Evolutionary conservation across 2,888 invertebrate species (phyloP).

Genomic region (Tricholauxania praeusta): DNA sequence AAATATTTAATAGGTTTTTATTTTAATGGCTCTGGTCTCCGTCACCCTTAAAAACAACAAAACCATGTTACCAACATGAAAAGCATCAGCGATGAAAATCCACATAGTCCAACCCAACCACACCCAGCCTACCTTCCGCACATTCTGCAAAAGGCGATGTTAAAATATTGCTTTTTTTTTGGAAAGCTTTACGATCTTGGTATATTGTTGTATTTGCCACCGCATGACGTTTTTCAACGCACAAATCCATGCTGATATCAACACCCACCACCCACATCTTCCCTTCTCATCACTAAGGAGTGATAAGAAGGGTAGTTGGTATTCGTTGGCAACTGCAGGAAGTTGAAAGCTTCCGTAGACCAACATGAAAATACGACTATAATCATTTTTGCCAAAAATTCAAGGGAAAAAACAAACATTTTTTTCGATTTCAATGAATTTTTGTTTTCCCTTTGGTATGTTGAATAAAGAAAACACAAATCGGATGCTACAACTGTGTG

Average conservation of each 20-base stretch:
- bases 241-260: background rate
- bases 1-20: conserved; percentile 24
- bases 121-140: background rate
- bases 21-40: conserved; percentile 2
- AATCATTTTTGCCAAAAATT: too few relatives aligned
- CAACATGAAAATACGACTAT: background rate
- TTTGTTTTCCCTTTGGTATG: too few relatives aligned
- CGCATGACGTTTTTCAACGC: background rate
- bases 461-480: too few relatives aligned
- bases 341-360: background rate
- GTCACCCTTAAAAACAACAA: background rate
- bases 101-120: background rate
- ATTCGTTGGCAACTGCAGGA: background rate
- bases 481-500: too few relatives aligned
- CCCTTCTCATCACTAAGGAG: background rate
- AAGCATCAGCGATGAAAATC: too few relatives aligned
- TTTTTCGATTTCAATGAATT: too few relatives aligned
- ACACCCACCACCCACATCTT: background rate
- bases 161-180: conserved; percentile 30
- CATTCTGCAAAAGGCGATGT: background rate
- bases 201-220: conserved; percentile 4
- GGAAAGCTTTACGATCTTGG: conserved; percentile 22
- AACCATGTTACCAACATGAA: too few relatives aligned
- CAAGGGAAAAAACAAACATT: too few relatives aligned
- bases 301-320: conserved; percentile 3